These are phyloP conservation scores for Perdita meconis DNA, from an alignment of 2,888 invertebrate species.

Conservation along the genomic window DNA sequence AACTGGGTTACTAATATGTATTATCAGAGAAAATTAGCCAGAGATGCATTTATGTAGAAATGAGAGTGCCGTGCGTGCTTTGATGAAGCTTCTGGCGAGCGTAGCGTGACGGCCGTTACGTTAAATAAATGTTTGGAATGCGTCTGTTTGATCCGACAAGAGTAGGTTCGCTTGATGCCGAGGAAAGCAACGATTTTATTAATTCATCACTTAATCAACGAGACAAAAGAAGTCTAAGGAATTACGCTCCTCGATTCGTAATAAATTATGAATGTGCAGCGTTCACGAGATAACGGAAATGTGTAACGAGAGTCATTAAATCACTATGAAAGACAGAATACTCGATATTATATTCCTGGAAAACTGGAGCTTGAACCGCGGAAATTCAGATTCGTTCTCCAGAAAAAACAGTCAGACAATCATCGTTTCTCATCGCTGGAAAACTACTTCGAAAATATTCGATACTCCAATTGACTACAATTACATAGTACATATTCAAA, in stretches of 20 bases:
- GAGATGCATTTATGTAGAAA: too few relatives aligned
- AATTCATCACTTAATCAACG: slow-evolving; percentile 22
- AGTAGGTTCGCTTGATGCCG: slow-evolving; percentile 8
- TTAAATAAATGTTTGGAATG: too few relatives aligned
- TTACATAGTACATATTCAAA: too few relatives aligned
- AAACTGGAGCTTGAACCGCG: neutral
- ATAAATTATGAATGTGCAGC: neutral
- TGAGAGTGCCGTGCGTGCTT: too few relatives aligned
- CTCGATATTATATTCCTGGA: neutral
- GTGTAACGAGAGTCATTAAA: neutral
- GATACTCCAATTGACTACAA: too few relatives aligned
- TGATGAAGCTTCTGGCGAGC: too few relatives aligned
- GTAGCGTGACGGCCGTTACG: neutral
- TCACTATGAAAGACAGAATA: neutral
- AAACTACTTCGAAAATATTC: too few relatives aligned
- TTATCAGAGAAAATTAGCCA: too few relatives aligned
- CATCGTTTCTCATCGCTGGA: too few relatives aligned
- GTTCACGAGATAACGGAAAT: neutral
- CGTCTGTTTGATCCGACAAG: neutral
- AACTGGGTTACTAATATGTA: too few relatives aligned
- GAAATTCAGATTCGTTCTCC: too few relatives aligned
- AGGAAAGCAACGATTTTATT: neutral
- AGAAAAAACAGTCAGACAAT: too few relatives aligned
- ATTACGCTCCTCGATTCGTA: neutral
- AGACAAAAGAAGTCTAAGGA: neutral